phyloP scores from a whole-genome alignment of 1,140 invertebrate species.

The Lepidurus apus region DNA sequence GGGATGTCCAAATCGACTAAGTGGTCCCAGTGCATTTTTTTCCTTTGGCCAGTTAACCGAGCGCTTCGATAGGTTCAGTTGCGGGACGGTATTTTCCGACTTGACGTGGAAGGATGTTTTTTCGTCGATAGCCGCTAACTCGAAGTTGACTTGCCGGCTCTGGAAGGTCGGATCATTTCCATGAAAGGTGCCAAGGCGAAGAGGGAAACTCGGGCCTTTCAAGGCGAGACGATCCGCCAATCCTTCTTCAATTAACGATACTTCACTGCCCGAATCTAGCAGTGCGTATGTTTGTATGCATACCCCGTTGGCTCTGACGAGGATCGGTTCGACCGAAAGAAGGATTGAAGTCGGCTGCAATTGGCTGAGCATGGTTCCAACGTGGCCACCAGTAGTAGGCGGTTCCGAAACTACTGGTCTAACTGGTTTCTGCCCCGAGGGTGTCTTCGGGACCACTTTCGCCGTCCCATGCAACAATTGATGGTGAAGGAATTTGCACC shows the following conservation, averaged over 20 bases:
- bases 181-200: conserved; percentile 13
- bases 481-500: conserved; percentile 5
- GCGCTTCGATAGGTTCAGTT: conserved; percentile 3
- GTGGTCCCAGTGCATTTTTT: background rate
- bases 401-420: too few relatives aligned
- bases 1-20: conserved; percentile 9
- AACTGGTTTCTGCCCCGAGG: too few relatives aligned
- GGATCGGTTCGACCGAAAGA: background rate
- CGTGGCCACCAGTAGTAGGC: too few relatives aligned
- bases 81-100: background rate
- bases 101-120: conserved; percentile 6
- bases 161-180: conserved; percentile 6
- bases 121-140: background rate
- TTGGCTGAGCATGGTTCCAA: too few relatives aligned
- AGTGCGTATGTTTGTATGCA: conserved; percentile 17
- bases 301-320: background rate
- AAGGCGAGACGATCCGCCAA: background rate
- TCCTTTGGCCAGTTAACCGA: background rate
- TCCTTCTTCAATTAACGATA: conserved; percentile 17
- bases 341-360: too few relatives aligned
- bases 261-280: conserved; percentile 26
- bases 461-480: conserved; percentile 13
- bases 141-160: background rate
- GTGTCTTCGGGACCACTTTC: background rate
- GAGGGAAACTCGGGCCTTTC: background rate